Evolutionary conservation across 2,888 invertebrate species (phyloP).

Genomic region (Pachycephus smyrnensis): DNA sequence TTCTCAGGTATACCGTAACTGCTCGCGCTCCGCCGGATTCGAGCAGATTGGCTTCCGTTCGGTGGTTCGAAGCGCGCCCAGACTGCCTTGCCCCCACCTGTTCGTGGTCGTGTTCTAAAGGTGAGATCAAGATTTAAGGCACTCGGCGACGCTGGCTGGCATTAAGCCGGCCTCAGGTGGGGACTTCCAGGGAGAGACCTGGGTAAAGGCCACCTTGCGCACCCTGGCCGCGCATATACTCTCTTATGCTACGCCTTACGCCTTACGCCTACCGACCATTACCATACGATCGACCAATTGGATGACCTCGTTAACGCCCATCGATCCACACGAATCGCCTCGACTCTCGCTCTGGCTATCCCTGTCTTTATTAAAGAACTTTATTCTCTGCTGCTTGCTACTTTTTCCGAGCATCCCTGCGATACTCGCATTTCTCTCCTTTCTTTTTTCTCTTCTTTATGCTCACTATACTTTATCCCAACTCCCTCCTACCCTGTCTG

Average conservation of each 20-base stretch:
- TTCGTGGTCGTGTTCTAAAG: slow-evolving; percentile 42
- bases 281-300: slow-evolving; percentile 63
- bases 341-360: slow-evolving; percentile 10
- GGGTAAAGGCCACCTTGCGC: slow-evolving; percentile 54
- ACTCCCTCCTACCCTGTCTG: background rate
- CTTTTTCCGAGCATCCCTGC: slow-evolving; percentile 4
- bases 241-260: slow-evolving; percentile 42
- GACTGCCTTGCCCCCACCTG: slow-evolving; percentile 61
- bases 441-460: slow-evolving; percentile 6
- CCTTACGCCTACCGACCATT: slow-evolving; percentile 64
- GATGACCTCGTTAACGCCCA: slow-evolving; percentile 60
- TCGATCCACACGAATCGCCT: slow-evolving; percentile 35
- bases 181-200: slow-evolving; percentile 32
- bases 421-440: slow-evolving; percentile 6
- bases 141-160: slow-evolving; percentile 42
- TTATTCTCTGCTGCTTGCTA: slow-evolving; percentile 3
- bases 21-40: slow-evolving; percentile 66
- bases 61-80: slow-evolving; percentile 63
- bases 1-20: slow-evolving; percentile 35
- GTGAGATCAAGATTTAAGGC: slow-evolving; percentile 64
- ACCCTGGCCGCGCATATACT: slow-evolving; percentile 56
- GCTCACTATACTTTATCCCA: background rate
- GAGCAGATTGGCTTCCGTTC: slow-evolving; percentile 65
- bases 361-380: background rate
- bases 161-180: slow-evolving; percentile 28